Conservation (phyloP, 2,113 vertebrate genomes). For the Fukomys damarensis region DNA sequence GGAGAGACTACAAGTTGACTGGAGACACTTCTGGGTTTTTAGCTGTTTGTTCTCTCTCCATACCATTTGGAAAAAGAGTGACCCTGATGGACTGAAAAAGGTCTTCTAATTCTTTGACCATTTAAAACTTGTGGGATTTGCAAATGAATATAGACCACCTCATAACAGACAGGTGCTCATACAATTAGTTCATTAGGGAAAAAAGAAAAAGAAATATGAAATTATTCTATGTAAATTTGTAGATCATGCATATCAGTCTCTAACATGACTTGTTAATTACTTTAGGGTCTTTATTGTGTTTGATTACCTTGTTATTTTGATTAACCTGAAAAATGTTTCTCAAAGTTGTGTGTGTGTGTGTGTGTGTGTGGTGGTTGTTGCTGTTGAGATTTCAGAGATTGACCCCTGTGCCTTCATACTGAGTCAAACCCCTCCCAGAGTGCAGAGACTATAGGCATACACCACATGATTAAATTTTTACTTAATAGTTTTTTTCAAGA, state of each 20-base stretch:
- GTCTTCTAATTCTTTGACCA: background rate
- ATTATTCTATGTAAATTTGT: background rate
- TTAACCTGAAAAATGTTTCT: background rate
- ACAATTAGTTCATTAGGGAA: background rate
- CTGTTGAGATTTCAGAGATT: background rate
- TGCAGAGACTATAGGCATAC: background rate
- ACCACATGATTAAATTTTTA: background rate
- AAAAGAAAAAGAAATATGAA: background rate
- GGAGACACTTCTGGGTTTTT: background rate
- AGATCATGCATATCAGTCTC: background rate
- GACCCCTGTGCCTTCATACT: background rate
- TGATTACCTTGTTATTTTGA: background rate
- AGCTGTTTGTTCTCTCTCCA: background rate
- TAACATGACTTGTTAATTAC: background rate
- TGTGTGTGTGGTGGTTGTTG: background rate
- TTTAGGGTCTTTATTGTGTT: background rate
- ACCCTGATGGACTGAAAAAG: background rate
- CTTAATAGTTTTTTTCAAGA: background rate
- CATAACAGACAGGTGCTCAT: background rate
- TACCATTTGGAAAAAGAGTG: background rate
- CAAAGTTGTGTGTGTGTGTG: background rate
- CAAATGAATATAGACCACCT: background rate
- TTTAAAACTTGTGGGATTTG: background rate
- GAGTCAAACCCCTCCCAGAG: background rate
- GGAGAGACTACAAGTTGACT: background rate